A percentile compares a stretch with the other conserved stretches of the same genome.
Conservation (phyloP, 2,888 invertebrate genomes). For the Chironomus riparius region DNA sequence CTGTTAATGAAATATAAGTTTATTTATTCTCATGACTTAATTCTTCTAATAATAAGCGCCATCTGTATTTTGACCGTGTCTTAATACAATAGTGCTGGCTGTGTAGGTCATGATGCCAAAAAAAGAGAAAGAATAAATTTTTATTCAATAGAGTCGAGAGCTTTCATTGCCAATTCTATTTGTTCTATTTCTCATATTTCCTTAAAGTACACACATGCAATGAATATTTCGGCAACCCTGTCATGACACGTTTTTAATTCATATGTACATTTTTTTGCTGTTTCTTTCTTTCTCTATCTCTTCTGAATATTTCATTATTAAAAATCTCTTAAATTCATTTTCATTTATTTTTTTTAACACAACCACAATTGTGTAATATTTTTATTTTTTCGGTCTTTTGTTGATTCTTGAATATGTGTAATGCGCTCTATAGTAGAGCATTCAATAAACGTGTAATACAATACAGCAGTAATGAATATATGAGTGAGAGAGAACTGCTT, state of each 20-base stretch:
- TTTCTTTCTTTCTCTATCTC: neutral
- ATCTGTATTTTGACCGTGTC: too few species aligned
- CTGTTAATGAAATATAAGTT: too few species aligned
- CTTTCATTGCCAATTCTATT: neutral
- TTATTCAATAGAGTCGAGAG: neutral
- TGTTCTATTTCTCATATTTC: neutral
- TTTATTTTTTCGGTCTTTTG: neutral
- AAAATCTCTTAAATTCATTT: too few species aligned
- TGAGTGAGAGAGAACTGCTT: too few species aligned
- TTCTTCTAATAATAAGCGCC: too few species aligned
- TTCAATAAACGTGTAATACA: too few species aligned
- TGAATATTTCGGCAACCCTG: neutral
- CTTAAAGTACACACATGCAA: too few species aligned
- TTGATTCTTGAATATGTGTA: neutral
- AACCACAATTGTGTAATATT: neutral
- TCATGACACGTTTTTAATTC: constrained; percentile 19
- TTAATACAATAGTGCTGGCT: too few species aligned
- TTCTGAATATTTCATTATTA: too few species aligned
- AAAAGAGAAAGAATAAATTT: neutral
- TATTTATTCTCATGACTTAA: too few species aligned
- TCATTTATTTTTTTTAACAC: neutral
- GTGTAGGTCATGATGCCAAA: neutral
- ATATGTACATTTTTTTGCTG: too few species aligned
- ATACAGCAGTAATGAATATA: too few species aligned
- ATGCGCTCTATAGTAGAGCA: neutral